Conservation (phyloP, 2,113 vertebrate species). For the human region DNA sequence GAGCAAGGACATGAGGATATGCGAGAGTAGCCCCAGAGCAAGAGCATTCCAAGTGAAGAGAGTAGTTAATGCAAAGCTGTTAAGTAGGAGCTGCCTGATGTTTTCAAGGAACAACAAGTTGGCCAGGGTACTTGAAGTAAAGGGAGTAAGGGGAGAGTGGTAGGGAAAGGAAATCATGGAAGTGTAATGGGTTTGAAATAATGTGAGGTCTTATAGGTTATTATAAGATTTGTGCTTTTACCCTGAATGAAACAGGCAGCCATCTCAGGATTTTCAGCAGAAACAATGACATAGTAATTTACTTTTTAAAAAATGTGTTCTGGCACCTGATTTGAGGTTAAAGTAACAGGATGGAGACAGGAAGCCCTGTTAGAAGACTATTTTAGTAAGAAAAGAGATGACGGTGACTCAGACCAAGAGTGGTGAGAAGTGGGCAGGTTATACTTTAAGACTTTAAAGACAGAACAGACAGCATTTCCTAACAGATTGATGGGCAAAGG, state of each 20-base stretch:
- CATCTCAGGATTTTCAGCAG: not conserved
- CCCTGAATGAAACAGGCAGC: not conserved
- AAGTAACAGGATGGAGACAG: not conserved
- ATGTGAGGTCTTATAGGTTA: not conserved
- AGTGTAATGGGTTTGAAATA: not conserved
- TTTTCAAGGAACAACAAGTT: not conserved
- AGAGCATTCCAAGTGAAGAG: not conserved
- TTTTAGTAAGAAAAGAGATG: not conserved
- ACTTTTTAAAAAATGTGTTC: not conserved
- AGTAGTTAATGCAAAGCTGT: not conserved
- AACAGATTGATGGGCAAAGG: not conserved
- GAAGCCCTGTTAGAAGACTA: not conserved
- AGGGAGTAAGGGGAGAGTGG: not conserved
- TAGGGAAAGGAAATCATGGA: not conserved
- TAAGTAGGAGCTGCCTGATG: not conserved
- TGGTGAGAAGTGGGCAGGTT: not conserved
- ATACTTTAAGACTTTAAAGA: not conserved
- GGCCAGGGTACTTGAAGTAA: not conserved
- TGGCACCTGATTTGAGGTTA: not conserved
- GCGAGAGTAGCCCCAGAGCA: not conserved
- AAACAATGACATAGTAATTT: not conserved
- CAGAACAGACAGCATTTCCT: not conserved
- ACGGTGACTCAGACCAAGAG: not conserved
- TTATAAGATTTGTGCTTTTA: not conserved
- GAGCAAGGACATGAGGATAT: not conserved